These are phyloP conservation scores for Eidolon helvum DNA, from an alignment of 2,113 vertebrate genomes.

Conservation along the genomic window DNA sequence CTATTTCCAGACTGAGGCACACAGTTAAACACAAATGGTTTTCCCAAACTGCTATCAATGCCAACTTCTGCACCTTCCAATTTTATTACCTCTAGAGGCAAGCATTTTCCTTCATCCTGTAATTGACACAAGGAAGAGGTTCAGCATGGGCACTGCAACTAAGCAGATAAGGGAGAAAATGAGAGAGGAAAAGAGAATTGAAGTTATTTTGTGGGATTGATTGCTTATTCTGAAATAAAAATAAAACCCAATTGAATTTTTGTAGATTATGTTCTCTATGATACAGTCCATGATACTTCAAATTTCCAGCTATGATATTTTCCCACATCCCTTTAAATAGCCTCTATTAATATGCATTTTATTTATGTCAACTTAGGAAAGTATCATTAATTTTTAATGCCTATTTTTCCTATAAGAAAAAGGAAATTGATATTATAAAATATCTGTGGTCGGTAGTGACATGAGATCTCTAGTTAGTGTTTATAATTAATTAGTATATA, in stretches of 20 bases:
- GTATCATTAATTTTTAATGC: neutral
- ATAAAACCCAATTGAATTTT: neutral
- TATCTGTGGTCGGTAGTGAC: neutral
- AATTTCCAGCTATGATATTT: neutral
- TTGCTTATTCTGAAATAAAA: neutral
- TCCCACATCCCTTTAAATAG: neutral
- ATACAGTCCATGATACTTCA: neutral
- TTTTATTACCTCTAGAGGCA: slow-evolving; percentile 85
- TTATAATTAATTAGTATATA: neutral
- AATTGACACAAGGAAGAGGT: slow-evolving; percentile 41
- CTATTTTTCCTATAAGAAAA: neutral
- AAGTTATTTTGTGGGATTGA: neutral
- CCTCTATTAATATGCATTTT: neutral
- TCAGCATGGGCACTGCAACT: neutral
- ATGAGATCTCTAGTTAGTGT: neutral
- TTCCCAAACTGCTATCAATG: slow-evolving; percentile 88
- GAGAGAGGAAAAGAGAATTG: neutral
- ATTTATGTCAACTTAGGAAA: neutral
- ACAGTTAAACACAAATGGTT: slow-evolving; percentile 94
- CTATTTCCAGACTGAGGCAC: slow-evolving; percentile 84
- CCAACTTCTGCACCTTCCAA: slow-evolving; percentile 91
- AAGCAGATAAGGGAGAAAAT: neutral
- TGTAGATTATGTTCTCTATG: neutral
- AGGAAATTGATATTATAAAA: slow-evolving; percentile 7
- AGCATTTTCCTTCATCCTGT: slow-evolving; percentile 92